Evolutionary conservation across 2,797 vertebrate genomes (phyloP).

Genomic region (Anisognathus igniventris): DNA sequence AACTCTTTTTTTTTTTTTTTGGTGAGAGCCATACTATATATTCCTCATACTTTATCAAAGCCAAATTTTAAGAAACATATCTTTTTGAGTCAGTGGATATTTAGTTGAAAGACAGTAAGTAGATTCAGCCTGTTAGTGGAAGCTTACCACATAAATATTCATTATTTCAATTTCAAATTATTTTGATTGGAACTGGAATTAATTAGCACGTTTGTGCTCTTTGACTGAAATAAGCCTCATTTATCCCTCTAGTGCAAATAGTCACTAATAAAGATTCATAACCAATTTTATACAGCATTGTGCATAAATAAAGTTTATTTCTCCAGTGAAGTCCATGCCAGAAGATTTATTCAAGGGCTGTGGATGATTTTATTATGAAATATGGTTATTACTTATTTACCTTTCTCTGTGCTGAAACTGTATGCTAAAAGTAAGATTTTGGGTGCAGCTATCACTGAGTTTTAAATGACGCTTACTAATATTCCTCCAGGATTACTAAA

Average conservation of each 20-base stretch:
- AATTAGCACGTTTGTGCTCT: constrained; percentile 31
- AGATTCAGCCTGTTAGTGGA: constrained; percentile 12
- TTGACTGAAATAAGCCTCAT: constrained; percentile 33
- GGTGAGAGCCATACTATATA: not conserved
- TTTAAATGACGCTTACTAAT: not conserved
- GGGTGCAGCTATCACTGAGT: not conserved
- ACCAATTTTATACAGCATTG: not conserved
- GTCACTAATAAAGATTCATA: constrained; percentile 22
- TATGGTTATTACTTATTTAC: not conserved
- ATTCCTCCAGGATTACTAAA: not conserved
- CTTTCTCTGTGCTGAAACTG: not conserved
- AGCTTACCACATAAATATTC: not conserved
- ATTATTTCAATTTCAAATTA: constrained; percentile 17
- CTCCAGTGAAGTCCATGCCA: not conserved
- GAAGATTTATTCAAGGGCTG: not conserved
- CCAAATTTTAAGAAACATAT: not conserved
- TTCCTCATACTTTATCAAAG: not conserved
- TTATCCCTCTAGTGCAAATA: not conserved
- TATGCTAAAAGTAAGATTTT: not conserved
- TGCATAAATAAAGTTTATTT: constrained; percentile 3
- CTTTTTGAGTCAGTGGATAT: not conserved
- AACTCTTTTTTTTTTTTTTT: not conserved
- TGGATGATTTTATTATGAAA: not conserved
- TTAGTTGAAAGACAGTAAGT: constrained; percentile 9
- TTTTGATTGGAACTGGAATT: constrained; percentile 51